phyloP scores from a whole-genome alignment of 2,888 invertebrate species.

The Tachina fera region DNA sequence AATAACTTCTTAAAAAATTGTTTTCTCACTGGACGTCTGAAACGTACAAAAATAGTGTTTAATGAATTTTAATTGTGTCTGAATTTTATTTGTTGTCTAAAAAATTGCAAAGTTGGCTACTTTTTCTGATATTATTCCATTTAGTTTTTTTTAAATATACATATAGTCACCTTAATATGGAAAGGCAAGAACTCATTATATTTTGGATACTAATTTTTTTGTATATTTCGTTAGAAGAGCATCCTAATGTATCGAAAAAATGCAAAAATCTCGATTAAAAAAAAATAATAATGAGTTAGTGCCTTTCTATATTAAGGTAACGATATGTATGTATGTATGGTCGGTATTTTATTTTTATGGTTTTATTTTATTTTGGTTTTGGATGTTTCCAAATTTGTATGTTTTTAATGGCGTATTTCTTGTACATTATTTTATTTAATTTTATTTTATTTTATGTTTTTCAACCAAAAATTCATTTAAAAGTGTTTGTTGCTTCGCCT shows the following conservation, averaged over 20 bases:
- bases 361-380: constrained; percentile 32
- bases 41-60: not conserved
- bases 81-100: constrained; percentile 47
- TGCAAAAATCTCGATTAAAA: too few relatives aligned
- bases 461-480: constrained; percentile 28
- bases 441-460: not conserved
- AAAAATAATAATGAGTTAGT: too few relatives aligned
- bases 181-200: too few relatives aligned
- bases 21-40: constrained; percentile 17
- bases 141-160: not conserved
- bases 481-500: constrained; percentile 55
- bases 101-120: constrained; percentile 51
- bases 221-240: too few relatives aligned
- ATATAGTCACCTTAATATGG: too few relatives aligned
- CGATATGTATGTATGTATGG: not conserved
- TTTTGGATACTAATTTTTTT: too few relatives aligned
- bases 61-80: constrained; percentile 2
- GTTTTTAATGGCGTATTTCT: constrained; percentile 48
- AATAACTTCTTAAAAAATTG: constrained; percentile 46
- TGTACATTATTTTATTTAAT: constrained; percentile 36
- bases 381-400: constrained; percentile 38
- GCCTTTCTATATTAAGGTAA: too few relatives aligned
- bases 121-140: constrained; percentile 31
- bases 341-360: too few relatives aligned
- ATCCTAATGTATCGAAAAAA: too few relatives aligned